Conservation (phyloP, 2,797 vertebrate genomes). For the Natrix natrix region DNA sequence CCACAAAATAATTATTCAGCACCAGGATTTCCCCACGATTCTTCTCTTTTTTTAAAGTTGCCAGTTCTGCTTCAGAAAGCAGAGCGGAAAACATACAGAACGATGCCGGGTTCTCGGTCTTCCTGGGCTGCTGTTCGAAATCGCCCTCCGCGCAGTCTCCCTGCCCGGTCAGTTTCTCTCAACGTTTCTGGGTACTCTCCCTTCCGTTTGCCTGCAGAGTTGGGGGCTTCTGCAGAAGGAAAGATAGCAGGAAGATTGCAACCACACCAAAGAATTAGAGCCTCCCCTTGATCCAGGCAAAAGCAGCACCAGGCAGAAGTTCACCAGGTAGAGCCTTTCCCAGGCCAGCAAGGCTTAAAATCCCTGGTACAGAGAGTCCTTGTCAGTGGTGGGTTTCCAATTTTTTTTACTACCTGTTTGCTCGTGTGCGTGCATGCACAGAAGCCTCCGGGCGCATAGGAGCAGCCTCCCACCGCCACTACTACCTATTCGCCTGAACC, state of each 20-base stretch:
- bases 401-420: too few species aligned
- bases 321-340: not conserved
- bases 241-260: not conserved
- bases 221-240: not conserved
- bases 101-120: not conserved
- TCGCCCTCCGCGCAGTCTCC: not conserved
- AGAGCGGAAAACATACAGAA: not conserved
- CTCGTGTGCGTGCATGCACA: too few species aligned
- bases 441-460: too few species aligned
- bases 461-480: too few species aligned
- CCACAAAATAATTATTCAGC: not conserved
- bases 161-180: not conserved
- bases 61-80: not conserved
- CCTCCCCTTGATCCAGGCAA: not conserved
- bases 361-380: too few species aligned
- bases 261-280: rapidly evolving
- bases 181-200: not conserved
- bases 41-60: not conserved
- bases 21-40: not conserved
- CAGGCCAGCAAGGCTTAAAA: not conserved
- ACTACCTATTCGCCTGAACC: too few species aligned
- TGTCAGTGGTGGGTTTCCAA: too few species aligned
- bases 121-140: not conserved
- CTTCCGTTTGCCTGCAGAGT: not conserved
- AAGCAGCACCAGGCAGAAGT: not conserved